These are phyloP conservation scores for Dyspetes luteomarginatus DNA, from an alignment of 2,888 invertebrate genomes.

Conservation along the genomic window DNA sequence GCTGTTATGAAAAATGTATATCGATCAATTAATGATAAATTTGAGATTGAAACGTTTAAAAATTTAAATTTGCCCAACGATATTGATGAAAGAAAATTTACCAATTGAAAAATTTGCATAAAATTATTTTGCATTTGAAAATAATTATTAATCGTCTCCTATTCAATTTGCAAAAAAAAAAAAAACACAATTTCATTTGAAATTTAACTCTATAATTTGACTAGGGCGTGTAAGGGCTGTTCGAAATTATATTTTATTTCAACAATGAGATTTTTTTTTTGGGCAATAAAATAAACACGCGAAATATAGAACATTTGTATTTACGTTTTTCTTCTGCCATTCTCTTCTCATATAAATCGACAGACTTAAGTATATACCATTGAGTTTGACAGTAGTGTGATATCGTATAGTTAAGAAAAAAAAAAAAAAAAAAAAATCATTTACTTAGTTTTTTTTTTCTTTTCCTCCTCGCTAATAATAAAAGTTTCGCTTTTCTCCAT, in stretches of 20 bases:
- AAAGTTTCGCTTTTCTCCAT: conserved; percentile 60
- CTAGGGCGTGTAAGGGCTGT: not conserved
- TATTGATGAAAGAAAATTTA: too few species aligned
- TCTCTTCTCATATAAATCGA: conserved; percentile 76
- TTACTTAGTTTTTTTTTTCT: conserved; percentile 47
- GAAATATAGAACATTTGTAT: conserved; percentile 77
- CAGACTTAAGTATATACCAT: conserved; percentile 77
- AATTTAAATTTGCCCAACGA: too few species aligned
- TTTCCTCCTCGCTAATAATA: conserved; percentile 67
- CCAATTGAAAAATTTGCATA: too few species aligned
- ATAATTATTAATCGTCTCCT: too few species aligned
- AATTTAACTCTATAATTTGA: too few species aligned
- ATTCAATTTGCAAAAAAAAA: not conserved
- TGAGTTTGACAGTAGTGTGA: conserved; percentile 73
- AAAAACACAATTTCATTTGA: too few species aligned
- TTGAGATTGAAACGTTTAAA: too few species aligned
- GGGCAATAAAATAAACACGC: conserved; percentile 59
- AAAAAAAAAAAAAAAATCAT: conserved; percentile 44
- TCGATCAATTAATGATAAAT: too few species aligned
- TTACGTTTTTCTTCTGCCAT: conserved; percentile 73
- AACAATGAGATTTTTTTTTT: not conserved
- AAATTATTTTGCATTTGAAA: too few species aligned
- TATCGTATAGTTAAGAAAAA: conserved; percentile 69
- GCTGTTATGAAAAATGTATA: too few species aligned
- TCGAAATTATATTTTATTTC: not conserved